A percentile compares a stretch with the other conserved stretches of the same genome.
These are phyloP conservation scores for Hestina assimilis DNA, from an alignment of 1,140 invertebrate species.

Conservation along the genomic window DNA sequence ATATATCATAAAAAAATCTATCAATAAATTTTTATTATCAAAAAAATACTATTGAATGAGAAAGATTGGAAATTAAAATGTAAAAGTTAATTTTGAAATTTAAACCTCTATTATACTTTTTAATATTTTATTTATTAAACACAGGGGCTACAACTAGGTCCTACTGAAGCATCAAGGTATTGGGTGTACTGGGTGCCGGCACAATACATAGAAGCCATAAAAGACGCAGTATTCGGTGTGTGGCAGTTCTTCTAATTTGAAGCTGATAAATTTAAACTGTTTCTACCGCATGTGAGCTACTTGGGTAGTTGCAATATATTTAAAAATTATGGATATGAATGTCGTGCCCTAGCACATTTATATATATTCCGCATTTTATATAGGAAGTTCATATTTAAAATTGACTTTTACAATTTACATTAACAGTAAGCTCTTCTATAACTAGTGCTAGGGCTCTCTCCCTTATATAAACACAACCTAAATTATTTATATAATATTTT, in stretches of 20 bases:
- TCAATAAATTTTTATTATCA: too few species aligned
- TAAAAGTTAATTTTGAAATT: constrained; percentile 16
- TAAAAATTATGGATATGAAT: constrained; percentile 39
- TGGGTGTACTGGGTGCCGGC: constrained; percentile 98
- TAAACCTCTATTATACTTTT: neutral
- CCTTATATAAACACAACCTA: constrained; percentile 4
- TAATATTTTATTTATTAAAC: constrained; percentile 26
- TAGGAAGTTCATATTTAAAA: constrained; percentile 23
- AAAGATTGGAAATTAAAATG: too few species aligned
- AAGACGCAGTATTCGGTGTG: constrained; percentile 93
- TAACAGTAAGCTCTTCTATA: constrained; percentile 16
- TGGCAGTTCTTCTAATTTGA: constrained; percentile 88
- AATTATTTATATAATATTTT: constrained; percentile 14
- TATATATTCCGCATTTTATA: constrained; percentile 28
- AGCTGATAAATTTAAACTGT: constrained; percentile 35
- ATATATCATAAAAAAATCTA: too few species aligned
- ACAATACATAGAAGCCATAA: constrained; percentile 94
- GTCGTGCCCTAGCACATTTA: constrained; percentile 31
- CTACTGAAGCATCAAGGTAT: constrained; percentile 93
- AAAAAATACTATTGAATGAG: too few species aligned
- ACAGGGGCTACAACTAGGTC: constrained; percentile 90
- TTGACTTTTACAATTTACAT: constrained; percentile 24
- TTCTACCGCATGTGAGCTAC: constrained; percentile 49
- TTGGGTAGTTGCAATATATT: constrained; percentile 69
- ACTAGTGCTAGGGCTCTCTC: constrained; percentile 24